Conservation (phyloP, 30 jellyfish, hydroid and myxozoan genomes). For the Rhopilema esculentum region DNA sequence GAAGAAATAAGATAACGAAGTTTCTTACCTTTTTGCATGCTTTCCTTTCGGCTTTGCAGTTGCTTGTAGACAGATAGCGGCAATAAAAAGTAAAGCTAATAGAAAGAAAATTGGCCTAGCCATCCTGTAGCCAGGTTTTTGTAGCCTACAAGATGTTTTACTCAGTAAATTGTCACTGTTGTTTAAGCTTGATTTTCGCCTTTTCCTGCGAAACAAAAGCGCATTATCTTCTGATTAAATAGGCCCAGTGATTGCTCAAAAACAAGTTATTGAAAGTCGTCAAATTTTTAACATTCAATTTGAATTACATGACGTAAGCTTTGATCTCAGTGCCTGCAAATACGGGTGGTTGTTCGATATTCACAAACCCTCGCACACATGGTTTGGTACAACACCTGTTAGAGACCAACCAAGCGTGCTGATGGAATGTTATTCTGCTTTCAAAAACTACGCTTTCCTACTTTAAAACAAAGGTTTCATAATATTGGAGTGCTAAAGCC, state of each 20-base stretch:
- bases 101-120: conserved; percentile 37
- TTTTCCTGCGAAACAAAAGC: background rate
- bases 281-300: conserved; percentile 14
- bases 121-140: conserved; percentile 11
- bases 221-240: conserved; percentile 3
- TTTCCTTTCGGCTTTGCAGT: conserved; percentile 60
- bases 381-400: conserved; percentile 56
- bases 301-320: conserved; percentile 45
- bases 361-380: conserved; percentile 65
- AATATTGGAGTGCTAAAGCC: too few species aligned
- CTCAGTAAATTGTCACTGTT: background rate
- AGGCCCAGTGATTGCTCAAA: background rate
- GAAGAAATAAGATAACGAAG: background rate
- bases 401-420: conserved; percentile 36
- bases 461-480: background rate
- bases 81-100: conserved; percentile 17
- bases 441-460: background rate
- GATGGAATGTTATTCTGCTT: background rate
- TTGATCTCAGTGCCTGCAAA: conserved; percentile 48
- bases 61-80: conserved; percentile 31
- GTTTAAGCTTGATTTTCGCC: background rate
- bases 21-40: conserved; percentile 50
- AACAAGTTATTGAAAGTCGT: background rate
- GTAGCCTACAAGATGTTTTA: background rate
- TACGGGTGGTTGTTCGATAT: conserved; percentile 61